Percentiles rank a stretch among this genome's conserved stretches.
These are phyloP conservation scores for Scatophagus argus DNA, from an alignment of 2,113 vertebrate genomes.

Conservation along the genomic window DNA sequence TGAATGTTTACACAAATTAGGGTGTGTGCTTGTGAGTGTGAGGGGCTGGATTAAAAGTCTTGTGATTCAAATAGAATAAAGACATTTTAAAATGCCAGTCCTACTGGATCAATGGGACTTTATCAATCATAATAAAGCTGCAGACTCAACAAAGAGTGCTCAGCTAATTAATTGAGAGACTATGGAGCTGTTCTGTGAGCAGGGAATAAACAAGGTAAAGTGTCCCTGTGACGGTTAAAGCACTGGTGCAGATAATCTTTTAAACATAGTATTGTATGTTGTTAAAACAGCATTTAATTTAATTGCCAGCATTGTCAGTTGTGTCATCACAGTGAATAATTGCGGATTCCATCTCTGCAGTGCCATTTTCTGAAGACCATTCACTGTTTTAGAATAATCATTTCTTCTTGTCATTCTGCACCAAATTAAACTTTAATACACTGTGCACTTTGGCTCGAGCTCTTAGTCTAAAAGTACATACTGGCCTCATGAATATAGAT, in stretches of 20 bases:
- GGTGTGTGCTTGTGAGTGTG: background rate
- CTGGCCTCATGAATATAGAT: constrained; percentile 62
- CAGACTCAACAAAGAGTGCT: constrained; percentile 46
- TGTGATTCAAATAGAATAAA: constrained; percentile 51
- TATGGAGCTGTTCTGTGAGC: constrained; percentile 45
- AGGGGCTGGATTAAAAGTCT: constrained; percentile 53
- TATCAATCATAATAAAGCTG: constrained; percentile 78
- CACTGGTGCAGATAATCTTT: constrained; percentile 65
- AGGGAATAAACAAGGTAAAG: constrained; percentile 66
- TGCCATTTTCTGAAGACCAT: constrained; percentile 20
- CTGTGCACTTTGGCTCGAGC: constrained; percentile 32
- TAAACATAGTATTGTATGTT: constrained; percentile 68
- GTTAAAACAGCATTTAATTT: constrained; percentile 64
- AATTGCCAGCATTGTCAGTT: constrained; percentile 59
- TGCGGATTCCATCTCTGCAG: constrained; percentile 23
- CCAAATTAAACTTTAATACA: constrained; percentile 66
- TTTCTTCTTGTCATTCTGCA: constrained; percentile 24
- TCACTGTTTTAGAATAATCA: constrained; percentile 5
- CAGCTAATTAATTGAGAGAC: constrained; percentile 71
- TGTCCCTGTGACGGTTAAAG: constrained; percentile 32
- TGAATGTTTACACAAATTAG: constrained; percentile 32
- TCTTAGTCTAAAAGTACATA: constrained; percentile 28
- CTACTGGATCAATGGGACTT: constrained; percentile 70
- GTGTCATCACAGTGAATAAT: constrained; percentile 47
- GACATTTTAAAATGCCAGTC: constrained; percentile 53